Evolutionary conservation across 2,888 invertebrate genomes (phyloP).

Genomic region (Drosophila cognata): DNA sequence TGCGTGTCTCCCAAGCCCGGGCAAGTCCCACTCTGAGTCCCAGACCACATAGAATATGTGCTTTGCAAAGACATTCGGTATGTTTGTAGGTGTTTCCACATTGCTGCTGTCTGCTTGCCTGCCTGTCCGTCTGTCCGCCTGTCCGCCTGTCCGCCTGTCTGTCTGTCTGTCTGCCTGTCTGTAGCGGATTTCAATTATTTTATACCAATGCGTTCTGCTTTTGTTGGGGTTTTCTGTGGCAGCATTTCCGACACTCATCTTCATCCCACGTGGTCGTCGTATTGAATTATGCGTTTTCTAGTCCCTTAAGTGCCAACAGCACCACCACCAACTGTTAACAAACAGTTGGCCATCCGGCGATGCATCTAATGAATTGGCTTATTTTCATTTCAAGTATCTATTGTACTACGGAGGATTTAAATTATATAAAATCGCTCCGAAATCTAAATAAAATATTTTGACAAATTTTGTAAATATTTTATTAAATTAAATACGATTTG

Average conservation of each 20-base stretch:
- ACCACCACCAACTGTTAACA: constrained; percentile 33
- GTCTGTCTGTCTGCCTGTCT: constrained; percentile 22
- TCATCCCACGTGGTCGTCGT: constrained; percentile 58
- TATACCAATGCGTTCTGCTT: constrained; percentile 65
- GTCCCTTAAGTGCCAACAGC: constrained; percentile 31
- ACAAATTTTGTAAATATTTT: background rate
- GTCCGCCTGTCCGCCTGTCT: constrained; percentile 8
- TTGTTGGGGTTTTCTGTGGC: constrained; percentile 52
- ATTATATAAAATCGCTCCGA: background rate
- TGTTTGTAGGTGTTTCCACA: constrained; percentile 23
- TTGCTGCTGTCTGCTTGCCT: constrained; percentile 10
- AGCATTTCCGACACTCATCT: constrained; percentile 39
- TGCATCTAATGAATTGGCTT: constrained; percentile 43
- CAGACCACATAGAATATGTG: constrained; percentile 27
- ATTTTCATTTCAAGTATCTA: constrained; percentile 11
- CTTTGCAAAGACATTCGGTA: constrained; percentile 37
- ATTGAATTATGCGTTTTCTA: constrained; percentile 71
- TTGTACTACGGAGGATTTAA: constrained; percentile 1
- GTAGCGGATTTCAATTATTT: constrained; percentile 70
- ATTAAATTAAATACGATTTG: constrained; percentile 1
- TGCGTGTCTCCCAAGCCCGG: constrained; percentile 43
- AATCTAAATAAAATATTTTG: background rate
- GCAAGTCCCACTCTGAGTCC: constrained; percentile 8
- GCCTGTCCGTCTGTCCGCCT: background rate
- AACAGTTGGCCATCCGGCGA: constrained; percentile 25